Evolutionary conservation across 2,888 invertebrate genomes (phyloP).

Genomic region (Acronicta leporina): DNA sequence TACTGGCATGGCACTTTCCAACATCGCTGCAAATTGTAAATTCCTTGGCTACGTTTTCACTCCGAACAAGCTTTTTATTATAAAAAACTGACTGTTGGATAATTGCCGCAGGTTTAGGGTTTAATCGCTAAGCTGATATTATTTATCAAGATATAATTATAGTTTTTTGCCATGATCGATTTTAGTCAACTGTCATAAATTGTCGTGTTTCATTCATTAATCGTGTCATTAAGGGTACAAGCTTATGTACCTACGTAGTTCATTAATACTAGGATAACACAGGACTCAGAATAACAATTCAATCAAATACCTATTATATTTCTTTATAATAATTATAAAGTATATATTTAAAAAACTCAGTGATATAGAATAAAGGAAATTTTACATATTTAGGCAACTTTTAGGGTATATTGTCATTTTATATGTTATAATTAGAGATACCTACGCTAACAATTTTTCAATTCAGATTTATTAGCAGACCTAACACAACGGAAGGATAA

Average conservation of each 20-base stretch:
- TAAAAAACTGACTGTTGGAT: constrained; percentile 31
- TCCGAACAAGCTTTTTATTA: constrained; percentile 35
- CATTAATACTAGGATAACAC: too few relatives aligned
- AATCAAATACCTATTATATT: too few relatives aligned
- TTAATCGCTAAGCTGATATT: constrained; percentile 34
- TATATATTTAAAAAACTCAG: too few relatives aligned
- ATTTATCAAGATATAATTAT: constrained; percentile 50
- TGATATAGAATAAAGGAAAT: too few relatives aligned
- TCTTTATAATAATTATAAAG: too few relatives aligned
- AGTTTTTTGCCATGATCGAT: constrained; percentile 39
- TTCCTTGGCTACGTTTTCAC: constrained; percentile 34
- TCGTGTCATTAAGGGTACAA: constrained; percentile 3
- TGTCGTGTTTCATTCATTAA: constrained; percentile 25
- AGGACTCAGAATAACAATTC: too few relatives aligned
- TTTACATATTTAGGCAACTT: too few relatives aligned
- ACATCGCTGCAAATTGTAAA: constrained; percentile 45
- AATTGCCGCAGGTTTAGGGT: constrained; percentile 24
- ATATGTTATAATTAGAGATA: too few relatives aligned
- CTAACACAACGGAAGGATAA: too few relatives aligned
- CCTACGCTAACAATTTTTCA: too few relatives aligned
- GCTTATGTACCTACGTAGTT: neutral
- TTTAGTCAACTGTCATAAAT: constrained; percentile 26
- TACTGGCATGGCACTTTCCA: constrained; percentile 43
- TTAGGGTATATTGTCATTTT: too few relatives aligned
- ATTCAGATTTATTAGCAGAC: too few relatives aligned